A percentile compares a stretch with the other conserved stretches of the same genome.
These are phyloP conservation scores for Glomeris maerens DNA, from an alignment of 1,140 invertebrate genomes.

Conservation along the genomic window DNA sequence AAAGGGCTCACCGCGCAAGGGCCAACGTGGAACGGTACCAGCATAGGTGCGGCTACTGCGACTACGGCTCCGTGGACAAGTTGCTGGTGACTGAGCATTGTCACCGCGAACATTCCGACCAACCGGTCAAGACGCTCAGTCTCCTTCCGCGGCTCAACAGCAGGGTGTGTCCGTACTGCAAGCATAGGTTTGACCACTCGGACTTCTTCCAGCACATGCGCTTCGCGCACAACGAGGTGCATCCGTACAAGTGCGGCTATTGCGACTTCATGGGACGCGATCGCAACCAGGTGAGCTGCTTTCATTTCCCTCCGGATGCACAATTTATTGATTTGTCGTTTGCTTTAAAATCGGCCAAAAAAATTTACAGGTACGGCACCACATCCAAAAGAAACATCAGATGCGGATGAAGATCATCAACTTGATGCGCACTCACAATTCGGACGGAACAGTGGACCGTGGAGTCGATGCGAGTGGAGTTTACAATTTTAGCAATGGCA, in stretches of 20 bases:
- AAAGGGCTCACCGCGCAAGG: background rate
- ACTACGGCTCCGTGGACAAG: conserved; percentile 9
- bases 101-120: background rate
- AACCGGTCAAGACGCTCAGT: background rate
- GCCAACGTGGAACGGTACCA: background rate
- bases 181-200: conserved; percentile 3
- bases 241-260: conserved; percentile 15
- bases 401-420: conserved; percentile 8
- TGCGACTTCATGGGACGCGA: conserved; percentile 15
- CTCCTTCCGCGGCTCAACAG: background rate
- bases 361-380: too few relatives aligned
- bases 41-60: conserved; percentile 10
- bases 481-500: too few relatives aligned
- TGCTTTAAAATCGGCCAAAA: too few relatives aligned
- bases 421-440: background rate
- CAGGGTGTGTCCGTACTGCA: conserved; percentile 8
- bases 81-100: conserved; percentile 9
- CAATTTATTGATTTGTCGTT: too few relatives aligned
- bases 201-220: conserved; percentile 11
- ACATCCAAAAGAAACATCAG: conserved; percentile 13
- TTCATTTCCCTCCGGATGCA: too few relatives aligned
- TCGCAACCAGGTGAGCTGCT: conserved; percentile 15
- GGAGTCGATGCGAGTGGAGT: background rate
- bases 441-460: background rate
- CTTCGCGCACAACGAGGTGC: conserved; percentile 12